These are phyloP conservation scores for Prunella himalayana DNA, from an alignment of 2,113 vertebrate genomes.

Conservation along the genomic window DNA sequence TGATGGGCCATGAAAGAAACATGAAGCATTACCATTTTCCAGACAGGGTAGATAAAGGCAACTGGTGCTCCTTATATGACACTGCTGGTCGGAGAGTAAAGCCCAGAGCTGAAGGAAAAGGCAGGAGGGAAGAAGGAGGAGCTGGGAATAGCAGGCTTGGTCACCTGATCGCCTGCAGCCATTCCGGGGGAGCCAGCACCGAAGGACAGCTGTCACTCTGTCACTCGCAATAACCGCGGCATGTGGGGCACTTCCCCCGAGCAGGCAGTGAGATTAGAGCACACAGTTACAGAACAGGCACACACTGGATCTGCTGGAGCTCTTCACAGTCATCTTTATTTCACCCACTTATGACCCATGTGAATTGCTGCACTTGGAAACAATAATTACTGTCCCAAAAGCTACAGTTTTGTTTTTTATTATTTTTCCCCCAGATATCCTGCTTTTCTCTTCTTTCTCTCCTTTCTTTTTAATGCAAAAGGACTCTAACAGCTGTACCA, in stretches of 20 bases:
- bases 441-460: background rate
- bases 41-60: background rate
- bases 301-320: no score
- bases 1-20: background rate
- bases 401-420: background rate
- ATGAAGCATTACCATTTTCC: background rate
- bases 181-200: background rate
- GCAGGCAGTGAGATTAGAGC: background rate
- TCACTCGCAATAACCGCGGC: background rate
- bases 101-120: background rate
- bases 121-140: background rate
- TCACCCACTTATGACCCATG: background rate
- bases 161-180: background rate
- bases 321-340: background rate
- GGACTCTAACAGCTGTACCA: background rate
- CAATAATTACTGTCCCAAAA: background rate
- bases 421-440: background rate
- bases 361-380: background rate
- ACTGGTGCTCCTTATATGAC: background rate
- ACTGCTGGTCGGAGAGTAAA: background rate
- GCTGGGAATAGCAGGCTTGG: background rate
- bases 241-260: background rate
- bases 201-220: constrained; percentile 9
- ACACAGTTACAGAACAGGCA: background rate
- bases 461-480: background rate